Conservation (phyloP, 2,888 invertebrate species). For the Ischnura elegans region DNA sequence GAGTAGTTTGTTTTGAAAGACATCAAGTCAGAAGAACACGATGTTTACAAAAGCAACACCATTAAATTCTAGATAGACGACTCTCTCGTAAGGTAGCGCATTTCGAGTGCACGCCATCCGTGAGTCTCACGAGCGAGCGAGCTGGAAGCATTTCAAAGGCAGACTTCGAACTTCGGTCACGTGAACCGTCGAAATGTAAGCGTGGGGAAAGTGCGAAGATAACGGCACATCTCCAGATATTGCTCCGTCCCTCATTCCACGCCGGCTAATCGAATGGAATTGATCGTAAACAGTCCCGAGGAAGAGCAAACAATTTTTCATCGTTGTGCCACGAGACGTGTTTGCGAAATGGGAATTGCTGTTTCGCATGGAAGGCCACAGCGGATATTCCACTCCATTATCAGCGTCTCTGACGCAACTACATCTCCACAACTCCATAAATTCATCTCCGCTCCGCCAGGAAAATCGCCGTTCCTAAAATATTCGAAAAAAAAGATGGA, state of each 20-base stretch:
- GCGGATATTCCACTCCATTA: constrained; percentile 17
- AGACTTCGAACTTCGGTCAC: neutral
- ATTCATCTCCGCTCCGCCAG: no score
- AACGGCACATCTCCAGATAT: no score
- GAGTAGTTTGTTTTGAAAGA: no score
- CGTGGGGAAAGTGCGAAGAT: neutral
- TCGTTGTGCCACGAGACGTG: neutral
- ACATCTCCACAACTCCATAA: neutral
- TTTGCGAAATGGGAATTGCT: neutral
- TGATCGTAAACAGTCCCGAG: neutral
- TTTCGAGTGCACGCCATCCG: no score
- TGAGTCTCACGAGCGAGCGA: no score
- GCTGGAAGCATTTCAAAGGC: no score
- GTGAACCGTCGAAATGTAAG: neutral
- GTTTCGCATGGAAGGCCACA: neutral
- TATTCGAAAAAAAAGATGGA: no score
- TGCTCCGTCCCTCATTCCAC: neutral
- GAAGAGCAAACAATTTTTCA: neutral
- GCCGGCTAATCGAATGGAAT: neutral
- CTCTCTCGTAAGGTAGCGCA: no score
- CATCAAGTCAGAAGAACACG: no score
- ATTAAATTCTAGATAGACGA: no score
- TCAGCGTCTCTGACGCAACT: neutral
- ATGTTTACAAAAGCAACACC: no score
- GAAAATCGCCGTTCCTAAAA: no score